Percentiles rank a stretch among this genome's conserved stretches.
Conservation (phyloP, 2,888 invertebrate genomes). For the Lobophora halterata region DNA sequence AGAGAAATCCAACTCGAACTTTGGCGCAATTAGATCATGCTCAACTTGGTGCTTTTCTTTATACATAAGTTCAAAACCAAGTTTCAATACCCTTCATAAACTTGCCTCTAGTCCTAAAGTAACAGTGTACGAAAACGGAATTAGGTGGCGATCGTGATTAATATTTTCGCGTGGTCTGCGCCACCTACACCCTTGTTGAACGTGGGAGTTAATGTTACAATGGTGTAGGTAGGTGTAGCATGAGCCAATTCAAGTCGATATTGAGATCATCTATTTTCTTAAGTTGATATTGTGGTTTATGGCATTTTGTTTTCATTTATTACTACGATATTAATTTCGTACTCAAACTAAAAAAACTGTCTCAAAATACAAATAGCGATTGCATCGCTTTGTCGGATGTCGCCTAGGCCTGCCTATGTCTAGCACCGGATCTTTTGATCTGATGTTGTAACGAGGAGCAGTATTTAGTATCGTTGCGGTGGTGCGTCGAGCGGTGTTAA, state of each 20-base stretch:
- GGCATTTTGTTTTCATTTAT: constrained; percentile 19
- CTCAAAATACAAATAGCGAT: too few species aligned
- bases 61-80: constrained; percentile 7
- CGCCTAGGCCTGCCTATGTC: too few species aligned
- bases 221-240: constrained; percentile 19
- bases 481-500: constrained; percentile 31
- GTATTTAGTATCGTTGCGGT: constrained; percentile 46
- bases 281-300: constrained; percentile 26
- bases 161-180: constrained; percentile 32
- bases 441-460: constrained; percentile 36
- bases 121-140: constrained; percentile 11
- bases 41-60: constrained; percentile 1
- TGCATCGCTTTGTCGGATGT: too few species aligned
- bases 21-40: constrained; percentile 1
- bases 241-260: constrained; percentile 23
- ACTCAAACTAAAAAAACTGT: too few species aligned
- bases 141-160: constrained; percentile 31
- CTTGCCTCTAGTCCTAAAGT: constrained; percentile 11
- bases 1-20: constrained; percentile 2
- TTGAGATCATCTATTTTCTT: constrained; percentile 27
- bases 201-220: constrained; percentile 35
- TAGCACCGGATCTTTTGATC: too few species aligned
- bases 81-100: constrained; percentile 13
- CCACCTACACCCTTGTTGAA: constrained; percentile 34
- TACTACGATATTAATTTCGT: too few species aligned